These are phyloP conservation scores for Drosophila eohydei DNA, from an alignment of 2,888 invertebrate genomes.

Conservation along the genomic window DNA sequence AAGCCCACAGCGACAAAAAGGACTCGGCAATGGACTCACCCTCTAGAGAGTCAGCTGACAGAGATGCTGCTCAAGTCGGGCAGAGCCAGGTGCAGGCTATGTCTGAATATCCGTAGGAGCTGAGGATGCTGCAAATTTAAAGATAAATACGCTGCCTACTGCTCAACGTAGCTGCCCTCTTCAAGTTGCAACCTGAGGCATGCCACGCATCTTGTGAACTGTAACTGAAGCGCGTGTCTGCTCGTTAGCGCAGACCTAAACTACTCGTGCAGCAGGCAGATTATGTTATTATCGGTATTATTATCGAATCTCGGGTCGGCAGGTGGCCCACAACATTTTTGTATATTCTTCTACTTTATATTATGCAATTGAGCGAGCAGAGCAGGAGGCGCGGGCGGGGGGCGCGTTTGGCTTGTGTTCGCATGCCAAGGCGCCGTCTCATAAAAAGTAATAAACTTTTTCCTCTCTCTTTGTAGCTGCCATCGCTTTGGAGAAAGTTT, in stretches of 20 bases:
- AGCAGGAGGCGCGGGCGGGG: neutral
- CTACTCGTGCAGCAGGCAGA: slow-evolving; percentile 41
- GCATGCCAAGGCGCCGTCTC: slow-evolving; percentile 63
- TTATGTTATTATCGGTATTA: slow-evolving; percentile 80
- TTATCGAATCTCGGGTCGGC: slow-evolving; percentile 64
- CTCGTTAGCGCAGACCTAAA: slow-evolving; percentile 43
- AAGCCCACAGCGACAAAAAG: too few relatives aligned
- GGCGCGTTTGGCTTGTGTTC: slow-evolving; percentile 17
- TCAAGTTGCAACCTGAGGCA: slow-evolving; percentile 42
- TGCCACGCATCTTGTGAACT: slow-evolving; percentile 57
- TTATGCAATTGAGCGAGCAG: slow-evolving; percentile 51
- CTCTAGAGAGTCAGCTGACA: too few relatives aligned
- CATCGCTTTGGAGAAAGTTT: slow-evolving; percentile 58
- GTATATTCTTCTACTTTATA: slow-evolving; percentile 9
- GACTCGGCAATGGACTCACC: too few relatives aligned
- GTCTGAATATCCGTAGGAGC: neutral
- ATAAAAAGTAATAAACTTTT: slow-evolving; percentile 69
- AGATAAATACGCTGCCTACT: neutral
- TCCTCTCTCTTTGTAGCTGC: slow-evolving; percentile 11
- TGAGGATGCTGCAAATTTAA: neutral
- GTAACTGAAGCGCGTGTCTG: slow-evolving; percentile 69
- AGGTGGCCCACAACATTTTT: slow-evolving; percentile 20
- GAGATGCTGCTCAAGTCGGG: neutral
- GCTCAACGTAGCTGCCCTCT: neutral
- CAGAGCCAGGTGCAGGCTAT: neutral